phyloP scores from a whole-genome alignment of 2,113 vertebrate genomes.

The Eira barbara region DNA sequence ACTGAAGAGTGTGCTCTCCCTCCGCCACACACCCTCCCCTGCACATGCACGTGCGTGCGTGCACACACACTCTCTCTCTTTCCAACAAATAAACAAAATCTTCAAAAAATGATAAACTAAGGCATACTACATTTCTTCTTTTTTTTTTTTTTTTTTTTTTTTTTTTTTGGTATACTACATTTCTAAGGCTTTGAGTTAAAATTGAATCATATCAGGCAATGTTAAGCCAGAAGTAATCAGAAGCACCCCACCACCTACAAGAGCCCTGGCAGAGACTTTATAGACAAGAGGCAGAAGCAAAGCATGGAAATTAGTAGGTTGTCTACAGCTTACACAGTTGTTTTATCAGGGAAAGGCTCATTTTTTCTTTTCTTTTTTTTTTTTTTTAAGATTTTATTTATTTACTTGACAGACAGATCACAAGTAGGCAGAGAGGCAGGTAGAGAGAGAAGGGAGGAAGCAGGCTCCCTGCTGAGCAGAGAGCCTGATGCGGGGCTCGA shows the following conservation, averaged over 20 bases:
- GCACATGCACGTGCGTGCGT: rapidly evolving
- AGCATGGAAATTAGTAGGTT: neutral
- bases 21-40: neutral
- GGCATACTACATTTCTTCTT: neutral
- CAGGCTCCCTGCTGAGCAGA: too few relatives aligned
- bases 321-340: neutral
- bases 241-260: neutral
- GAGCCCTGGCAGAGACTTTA: neutral
- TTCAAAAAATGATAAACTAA: neutral
- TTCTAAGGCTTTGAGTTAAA: neutral
- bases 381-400: too few relatives aligned
- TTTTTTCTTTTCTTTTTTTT: neutral
- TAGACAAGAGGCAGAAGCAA: neutral
- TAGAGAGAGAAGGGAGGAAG: too few relatives aligned
- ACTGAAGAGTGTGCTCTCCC: neutral
- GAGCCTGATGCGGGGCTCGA: too few relatives aligned
- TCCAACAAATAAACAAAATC: neutral
- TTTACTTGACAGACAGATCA: too few relatives aligned
- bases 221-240: neutral
- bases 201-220: neutral
- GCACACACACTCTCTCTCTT: neutral
- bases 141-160: too few relatives aligned
- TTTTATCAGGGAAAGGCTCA: neutral
- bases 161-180: neutral
- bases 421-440: too few relatives aligned